Evolutionary conservation across 2,888 invertebrate genomes (phyloP).

Genomic region (Miltochrista miniata): DNA sequence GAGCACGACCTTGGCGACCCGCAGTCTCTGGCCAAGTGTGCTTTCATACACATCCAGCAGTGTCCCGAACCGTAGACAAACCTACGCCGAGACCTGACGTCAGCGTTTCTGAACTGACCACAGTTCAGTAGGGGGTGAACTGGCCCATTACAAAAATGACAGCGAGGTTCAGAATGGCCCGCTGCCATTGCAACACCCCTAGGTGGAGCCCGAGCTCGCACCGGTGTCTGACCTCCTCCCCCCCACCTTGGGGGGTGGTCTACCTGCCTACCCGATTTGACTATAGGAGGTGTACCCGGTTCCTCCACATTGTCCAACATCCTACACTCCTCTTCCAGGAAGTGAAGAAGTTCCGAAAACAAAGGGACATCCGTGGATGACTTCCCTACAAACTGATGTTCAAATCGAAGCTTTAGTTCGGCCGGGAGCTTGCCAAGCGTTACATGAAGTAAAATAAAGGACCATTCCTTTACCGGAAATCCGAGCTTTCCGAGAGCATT

Average conservation of each 20-base stretch:
- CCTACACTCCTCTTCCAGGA: slow-evolving; percentile 1
- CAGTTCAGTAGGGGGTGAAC: not conserved
- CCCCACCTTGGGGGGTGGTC: not conserved
- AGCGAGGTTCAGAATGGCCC: not conserved
- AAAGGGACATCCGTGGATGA: not conserved
- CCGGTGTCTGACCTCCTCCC: not conserved
- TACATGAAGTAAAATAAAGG: not conserved
- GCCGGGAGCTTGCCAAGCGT: not conserved
- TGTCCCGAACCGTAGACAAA: not conserved
- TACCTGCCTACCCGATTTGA: not conserved
- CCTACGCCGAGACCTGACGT: not conserved
- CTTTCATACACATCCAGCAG: not conserved
- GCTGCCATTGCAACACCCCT: not conserved
- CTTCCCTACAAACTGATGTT: not conserved
- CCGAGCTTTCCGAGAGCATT: not conserved
- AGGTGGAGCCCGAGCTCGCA: not conserved
- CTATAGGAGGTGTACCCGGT: not conserved
- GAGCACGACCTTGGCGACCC: not conserved
- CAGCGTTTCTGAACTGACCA: not conserved
- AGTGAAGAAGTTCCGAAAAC: not conserved
- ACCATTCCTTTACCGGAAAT: not conserved
- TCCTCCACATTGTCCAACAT: not conserved
- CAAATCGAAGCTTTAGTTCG: not conserved
- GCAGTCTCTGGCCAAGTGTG: not conserved
- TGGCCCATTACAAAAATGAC: not conserved